phyloP scores from a whole-genome alignment of 2,888 invertebrate genomes.

The Rhagonycha lutea region DNA sequence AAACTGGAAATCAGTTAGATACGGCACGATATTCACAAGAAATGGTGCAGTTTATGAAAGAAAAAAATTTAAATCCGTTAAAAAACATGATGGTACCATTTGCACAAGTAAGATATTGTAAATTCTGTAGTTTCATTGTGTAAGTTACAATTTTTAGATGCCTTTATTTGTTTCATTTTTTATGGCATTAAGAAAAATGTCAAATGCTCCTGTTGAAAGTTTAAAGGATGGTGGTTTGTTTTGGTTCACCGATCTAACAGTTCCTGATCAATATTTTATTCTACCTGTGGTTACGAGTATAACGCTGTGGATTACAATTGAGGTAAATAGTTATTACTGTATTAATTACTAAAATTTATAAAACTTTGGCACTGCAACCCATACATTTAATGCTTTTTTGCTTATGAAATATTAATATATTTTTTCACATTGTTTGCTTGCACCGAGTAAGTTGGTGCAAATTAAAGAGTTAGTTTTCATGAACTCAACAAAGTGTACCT shows the following conservation, averaged over 20 bases:
- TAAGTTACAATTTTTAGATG: slow-evolving; percentile 54
- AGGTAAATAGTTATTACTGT: slow-evolving; percentile 54
- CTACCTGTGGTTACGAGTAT: slow-evolving; percentile 84
- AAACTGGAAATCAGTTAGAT: slow-evolving; percentile 79
- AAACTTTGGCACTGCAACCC: too few relatives aligned
- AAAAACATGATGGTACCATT: slow-evolving; percentile 79
- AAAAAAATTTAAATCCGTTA: slow-evolving; percentile 78
- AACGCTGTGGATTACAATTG: slow-evolving; percentile 82
- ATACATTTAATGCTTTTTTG: not conserved
- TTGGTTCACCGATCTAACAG: slow-evolving; percentile 93
- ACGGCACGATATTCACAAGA: slow-evolving; percentile 77
- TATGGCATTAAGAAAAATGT: slow-evolving; percentile 84
- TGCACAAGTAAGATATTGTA: slow-evolving; percentile 66
- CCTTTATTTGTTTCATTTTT: slow-evolving; percentile 94
- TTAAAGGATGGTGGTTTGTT: slow-evolving; percentile 84
- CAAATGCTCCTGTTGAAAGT: slow-evolving; percentile 88
- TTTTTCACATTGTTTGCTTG: too few relatives aligned
- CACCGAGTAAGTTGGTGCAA: too few relatives aligned
- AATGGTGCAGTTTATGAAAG: slow-evolving; percentile 80
- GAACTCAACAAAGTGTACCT: too few relatives aligned
- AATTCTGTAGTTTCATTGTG: not conserved
- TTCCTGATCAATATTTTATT: slow-evolving; percentile 86
- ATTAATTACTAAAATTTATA: not conserved
- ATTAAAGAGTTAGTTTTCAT: too few relatives aligned
- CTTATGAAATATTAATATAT: too few relatives aligned